Evolutionary conservation across 2,113 vertebrate genomes (phyloP).

Genomic region (Struthio camelus): DNA sequence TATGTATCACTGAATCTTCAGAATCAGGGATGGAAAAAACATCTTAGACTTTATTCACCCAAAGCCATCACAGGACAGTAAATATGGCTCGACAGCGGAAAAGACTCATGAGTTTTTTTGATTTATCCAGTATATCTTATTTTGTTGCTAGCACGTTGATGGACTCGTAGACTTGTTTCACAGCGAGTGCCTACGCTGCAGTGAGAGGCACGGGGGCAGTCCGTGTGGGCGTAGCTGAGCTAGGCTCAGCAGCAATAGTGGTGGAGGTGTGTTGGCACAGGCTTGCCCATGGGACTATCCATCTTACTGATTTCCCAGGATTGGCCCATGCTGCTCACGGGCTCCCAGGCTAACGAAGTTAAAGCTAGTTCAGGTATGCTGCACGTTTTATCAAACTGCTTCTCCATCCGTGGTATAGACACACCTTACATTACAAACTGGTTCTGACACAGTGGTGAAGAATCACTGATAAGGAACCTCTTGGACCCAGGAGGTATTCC

Average conservation of each 20-base stretch:
- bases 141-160: fast-evolving
- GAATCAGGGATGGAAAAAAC: background rate
- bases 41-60: background rate
- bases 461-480: fast-evolving
- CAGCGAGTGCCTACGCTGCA: background rate
- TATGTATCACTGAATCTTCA: background rate
- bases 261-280: background rate
- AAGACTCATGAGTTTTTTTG: background rate
- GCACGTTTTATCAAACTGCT: background rate
- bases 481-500: background rate
- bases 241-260: background rate
- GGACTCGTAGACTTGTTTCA: background rate
- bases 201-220: background rate
- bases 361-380: background rate
- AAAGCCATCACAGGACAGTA: background rate
- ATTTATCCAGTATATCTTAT: background rate
- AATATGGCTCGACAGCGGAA: background rate
- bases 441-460: background rate
- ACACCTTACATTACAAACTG: background rate
- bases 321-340: fast-evolving
- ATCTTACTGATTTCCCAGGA: background rate
- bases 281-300: background rate
- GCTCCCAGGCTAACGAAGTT: background rate
- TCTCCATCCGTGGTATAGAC: background rate
- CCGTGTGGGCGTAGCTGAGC: background rate